Conservation (phyloP, 2,888 invertebrate genomes). For the Stenichneumon culpator region DNA sequence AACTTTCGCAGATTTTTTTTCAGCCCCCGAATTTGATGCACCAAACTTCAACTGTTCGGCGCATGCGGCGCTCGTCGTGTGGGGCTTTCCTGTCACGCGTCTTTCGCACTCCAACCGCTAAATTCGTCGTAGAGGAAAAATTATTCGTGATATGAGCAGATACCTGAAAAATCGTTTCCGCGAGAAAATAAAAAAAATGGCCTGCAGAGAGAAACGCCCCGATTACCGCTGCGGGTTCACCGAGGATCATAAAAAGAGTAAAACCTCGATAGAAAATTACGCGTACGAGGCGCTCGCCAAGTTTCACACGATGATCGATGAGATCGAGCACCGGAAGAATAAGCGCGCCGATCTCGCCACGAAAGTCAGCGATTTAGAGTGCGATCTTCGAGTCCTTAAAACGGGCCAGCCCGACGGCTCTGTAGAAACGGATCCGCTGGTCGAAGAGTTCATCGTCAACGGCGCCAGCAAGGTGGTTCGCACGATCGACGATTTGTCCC, state of each 20-base stretch:
- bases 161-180: not conserved
- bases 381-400: slow-evolving; percentile 40
- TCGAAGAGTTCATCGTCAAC: slow-evolving; percentile 70
- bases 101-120: slow-evolving; percentile 3
- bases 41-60: slow-evolving; percentile 52
- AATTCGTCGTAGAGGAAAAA: slow-evolving; percentile 15
- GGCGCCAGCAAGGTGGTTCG: slow-evolving; percentile 69
- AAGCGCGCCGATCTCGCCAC: slow-evolving; percentile 69
- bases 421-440: slow-evolving; percentile 60
- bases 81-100: not conserved
- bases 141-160: slow-evolving; percentile 43
- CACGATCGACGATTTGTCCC: slow-evolving; percentile 72
- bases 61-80: slow-evolving; percentile 4
- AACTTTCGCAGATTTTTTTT: slow-evolving; percentile 16
- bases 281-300: not conserved
- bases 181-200: slow-evolving; percentile 29
- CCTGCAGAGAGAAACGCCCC: not conserved
- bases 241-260: not conserved
- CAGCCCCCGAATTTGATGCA: slow-evolving; percentile 3
- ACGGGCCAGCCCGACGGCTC: slow-evolving; percentile 12
- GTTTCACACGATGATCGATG: slow-evolving; percentile 55
- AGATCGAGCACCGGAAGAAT: slow-evolving; percentile 63
- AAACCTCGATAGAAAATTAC: slow-evolving; percentile 2
- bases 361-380: slow-evolving; percentile 70
- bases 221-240: not conserved